These are phyloP conservation scores for Archocentrus centrarchus DNA, from an alignment of 2,113 vertebrate genomes.

Conservation along the genomic window DNA sequence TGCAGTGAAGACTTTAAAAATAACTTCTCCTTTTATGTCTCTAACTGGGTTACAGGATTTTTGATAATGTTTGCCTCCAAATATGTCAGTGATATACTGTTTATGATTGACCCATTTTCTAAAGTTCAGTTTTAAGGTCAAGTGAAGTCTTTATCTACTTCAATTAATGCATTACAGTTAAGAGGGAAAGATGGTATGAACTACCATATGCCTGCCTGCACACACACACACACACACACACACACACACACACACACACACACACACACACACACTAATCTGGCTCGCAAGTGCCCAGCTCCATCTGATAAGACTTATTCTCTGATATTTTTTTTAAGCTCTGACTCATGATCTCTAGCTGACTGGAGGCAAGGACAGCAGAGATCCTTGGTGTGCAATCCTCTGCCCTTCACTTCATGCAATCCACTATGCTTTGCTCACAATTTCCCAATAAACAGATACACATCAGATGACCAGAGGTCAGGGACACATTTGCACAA, in stretches of 20 bases:
- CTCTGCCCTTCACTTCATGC: conserved; percentile 38
- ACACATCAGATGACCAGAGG: conserved; percentile 12
- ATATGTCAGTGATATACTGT: neutral
- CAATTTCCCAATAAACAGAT: conserved; percentile 28
- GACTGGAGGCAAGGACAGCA: conserved; percentile 57
- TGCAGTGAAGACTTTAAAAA: neutral
- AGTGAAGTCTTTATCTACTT: conserved; percentile 18
- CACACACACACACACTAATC: neutral
- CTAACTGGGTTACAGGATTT: neutral
- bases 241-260: neutral
- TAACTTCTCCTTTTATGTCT: neutral
- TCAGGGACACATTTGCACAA: conserved; percentile 11
- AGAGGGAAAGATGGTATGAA: neutral
- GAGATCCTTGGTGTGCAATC: conserved; percentile 33
- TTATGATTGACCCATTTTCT: conserved; percentile 33
- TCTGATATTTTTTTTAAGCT: conserved; percentile 49
- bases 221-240: neutral
- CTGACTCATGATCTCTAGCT: conserved; percentile 50
- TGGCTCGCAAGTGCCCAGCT: conserved; percentile 6
- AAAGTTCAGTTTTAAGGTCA: conserved; percentile 1
- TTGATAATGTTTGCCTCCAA: neutral
- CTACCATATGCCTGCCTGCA: neutral
- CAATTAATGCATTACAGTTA: conserved; percentile 17
- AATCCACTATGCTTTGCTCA: conserved; percentile 18
- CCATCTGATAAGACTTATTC: conserved; percentile 24